Evolutionary conservation across 2,113 vertebrate species (phyloP), one percentile per base, ranked within the genome.

Genomic region (Gallinago paraguaiae): DNA sequence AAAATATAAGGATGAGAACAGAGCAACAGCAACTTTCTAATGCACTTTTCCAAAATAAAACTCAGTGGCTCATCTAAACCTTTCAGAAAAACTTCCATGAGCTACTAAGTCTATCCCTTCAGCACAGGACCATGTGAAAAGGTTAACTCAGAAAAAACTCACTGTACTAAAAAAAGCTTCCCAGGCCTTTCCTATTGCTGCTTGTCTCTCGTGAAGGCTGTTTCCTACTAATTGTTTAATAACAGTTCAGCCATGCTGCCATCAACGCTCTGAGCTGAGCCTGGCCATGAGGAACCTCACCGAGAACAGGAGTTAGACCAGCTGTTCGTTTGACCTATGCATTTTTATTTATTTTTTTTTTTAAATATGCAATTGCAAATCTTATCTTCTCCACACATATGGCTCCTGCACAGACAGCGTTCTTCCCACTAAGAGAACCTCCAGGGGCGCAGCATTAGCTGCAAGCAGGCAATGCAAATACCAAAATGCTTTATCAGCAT

Each of bases 381-480:
- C 88, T 95, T 95, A 93, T 96, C 93, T 96, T 60, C 63, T 54
- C 77, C 41, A 85, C 54, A 82, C 92, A 96, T 93, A 94, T 46
- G 14, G 77, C 74, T 92, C 20, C 81, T 91, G 50, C 78, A 76
- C 61, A 76, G 91, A 94, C 95, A 90, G 75, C 5, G 3, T n/a
- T 78, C 64, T 94, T 78, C 79, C 77, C 65, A 28, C 86, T 74
- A 33, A 70, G 37, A 78, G 63, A 94, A 67, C 54, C 77, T 87
- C 78, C 2, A 11, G 86, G 65, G 88, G 53, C n/a, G 2, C 8
- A 88, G 61, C 86, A 88, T 93, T 91, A 93, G 59, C 81, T 94
- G 67, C 67, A 82, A 94, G 70, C 57, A 54, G 79, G 82, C 43
- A 95, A 51, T 77, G 88, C 70, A 96, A 87, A 95, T 70, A 59